A percentile compares a stretch with the other conserved stretches of the same genome.
phyloP scores from a whole-genome alignment of 2,113 vertebrate genomes.

The Chiloscyllium plagiosum region DNA sequence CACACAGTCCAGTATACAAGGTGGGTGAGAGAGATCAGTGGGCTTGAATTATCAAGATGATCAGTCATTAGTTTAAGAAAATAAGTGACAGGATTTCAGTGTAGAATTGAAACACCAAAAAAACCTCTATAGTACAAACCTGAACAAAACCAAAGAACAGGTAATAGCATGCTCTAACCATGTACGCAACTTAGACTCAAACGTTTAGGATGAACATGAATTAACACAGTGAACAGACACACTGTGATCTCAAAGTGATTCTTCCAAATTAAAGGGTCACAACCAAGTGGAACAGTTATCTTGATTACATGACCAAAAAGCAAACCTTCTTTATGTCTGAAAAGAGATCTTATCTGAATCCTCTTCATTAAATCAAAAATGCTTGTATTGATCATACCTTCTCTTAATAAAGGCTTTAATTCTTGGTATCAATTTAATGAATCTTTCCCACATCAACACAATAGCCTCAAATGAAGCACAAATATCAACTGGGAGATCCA shows the following conservation, averaged over 20 bases:
- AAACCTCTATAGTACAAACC: no score
- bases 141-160: no score
- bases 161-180: background rate
- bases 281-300: background rate
- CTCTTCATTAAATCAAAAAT: background rate
- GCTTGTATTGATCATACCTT: background rate
- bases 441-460: background rate
- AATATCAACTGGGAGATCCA: background rate
- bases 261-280: background rate
- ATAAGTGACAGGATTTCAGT: no score
- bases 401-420: background rate
- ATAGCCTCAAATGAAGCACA: background rate
- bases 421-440: background rate
- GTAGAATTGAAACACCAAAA: no score
- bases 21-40: no score
- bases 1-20: no score
- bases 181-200: no score
- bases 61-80: no score
- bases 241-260: background rate
- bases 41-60: no score
- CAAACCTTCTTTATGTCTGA: background rate
- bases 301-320: background rate
- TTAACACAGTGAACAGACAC: no score
- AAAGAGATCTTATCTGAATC: background rate
- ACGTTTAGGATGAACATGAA: no score